These are phyloP conservation scores for Tuberolachnus salignus DNA, from an alignment of 2,888 invertebrate species.

Conservation along the genomic window DNA sequence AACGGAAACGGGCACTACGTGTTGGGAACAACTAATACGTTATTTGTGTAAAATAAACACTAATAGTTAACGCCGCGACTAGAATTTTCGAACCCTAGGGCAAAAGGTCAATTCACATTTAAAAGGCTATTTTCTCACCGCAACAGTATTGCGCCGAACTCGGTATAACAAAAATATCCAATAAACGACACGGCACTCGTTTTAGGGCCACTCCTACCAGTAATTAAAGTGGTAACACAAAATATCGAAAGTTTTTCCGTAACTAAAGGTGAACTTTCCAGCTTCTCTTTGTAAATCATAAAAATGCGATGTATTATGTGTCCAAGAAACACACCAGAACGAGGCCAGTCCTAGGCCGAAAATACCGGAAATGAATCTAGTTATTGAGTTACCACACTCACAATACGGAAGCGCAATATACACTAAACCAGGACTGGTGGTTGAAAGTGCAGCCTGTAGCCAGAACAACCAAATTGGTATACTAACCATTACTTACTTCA, in stretches of 20 bases:
- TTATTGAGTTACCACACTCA: slow-evolving; percentile 1
- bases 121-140: too few species aligned
- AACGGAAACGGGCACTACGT: too few species aligned
- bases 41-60: too few species aligned
- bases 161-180: too few species aligned
- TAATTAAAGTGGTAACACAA: background rate
- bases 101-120: too few species aligned
- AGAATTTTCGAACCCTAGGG: too few species aligned
- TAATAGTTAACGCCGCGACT: too few species aligned
- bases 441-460: background rate
- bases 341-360: background rate
- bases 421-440: background rate
- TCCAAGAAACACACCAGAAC: background rate
- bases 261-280: background rate
- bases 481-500: background rate
- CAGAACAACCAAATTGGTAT: background rate
- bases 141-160: too few species aligned
- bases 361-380: slow-evolving; percentile 5
- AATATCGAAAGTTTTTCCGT: slow-evolving; percentile 3
- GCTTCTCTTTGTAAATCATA: background rate
- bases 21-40: too few species aligned
- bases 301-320: background rate
- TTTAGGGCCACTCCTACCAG: background rate
- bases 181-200: too few species aligned
- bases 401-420: slow-evolving; percentile 8